Conservation (phyloP, 2,113 vertebrate genomes). For the Silurus glanis region DNA sequence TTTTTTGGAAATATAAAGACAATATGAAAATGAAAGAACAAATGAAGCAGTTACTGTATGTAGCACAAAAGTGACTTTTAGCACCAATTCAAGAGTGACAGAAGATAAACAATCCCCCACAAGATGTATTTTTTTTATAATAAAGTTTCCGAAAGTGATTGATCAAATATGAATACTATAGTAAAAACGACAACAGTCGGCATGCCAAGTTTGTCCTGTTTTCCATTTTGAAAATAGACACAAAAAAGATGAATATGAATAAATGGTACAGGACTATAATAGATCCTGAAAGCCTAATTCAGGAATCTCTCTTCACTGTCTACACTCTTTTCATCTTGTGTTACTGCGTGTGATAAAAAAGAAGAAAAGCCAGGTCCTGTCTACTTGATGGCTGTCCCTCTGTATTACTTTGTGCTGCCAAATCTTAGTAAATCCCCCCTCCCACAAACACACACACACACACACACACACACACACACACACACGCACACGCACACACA, state of each 20-base stretch:
- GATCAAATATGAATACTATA: slow-evolving; percentile 45
- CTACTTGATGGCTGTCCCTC: slow-evolving; percentile 50
- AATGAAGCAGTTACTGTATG: slow-evolving; percentile 38
- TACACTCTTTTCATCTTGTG: slow-evolving; percentile 54
- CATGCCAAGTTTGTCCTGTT: slow-evolving; percentile 23
- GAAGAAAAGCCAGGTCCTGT: slow-evolving; percentile 42
- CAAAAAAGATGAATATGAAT: slow-evolving; percentile 25
- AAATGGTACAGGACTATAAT: slow-evolving; percentile 25
- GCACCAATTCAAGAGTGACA: slow-evolving; percentile 51
- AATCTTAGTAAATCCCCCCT: too few species aligned
- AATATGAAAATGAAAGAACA: slow-evolving; percentile 39
- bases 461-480: slow-evolving; percentile 18
- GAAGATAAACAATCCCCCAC: slow-evolving; percentile 39
- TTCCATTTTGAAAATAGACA: slow-evolving; percentile 31
- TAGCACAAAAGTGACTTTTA: slow-evolving; percentile 45
- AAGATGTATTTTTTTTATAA: slow-evolving; percentile 39
- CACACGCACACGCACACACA: background rate
- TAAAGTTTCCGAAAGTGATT: slow-evolving; percentile 32
- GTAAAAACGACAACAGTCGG: slow-evolving; percentile 44
- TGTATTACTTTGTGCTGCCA: slow-evolving; percentile 47
- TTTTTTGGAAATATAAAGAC: slow-evolving; percentile 30
- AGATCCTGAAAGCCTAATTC: slow-evolving; percentile 44
- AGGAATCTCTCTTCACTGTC: slow-evolving; percentile 26
- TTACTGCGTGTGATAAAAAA: slow-evolving; percentile 53
- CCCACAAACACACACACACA: background rate